Evolutionary conservation across 2,113 vertebrate species (phyloP), one percentile per base, ranked within the genome.

Genomic region (Ceratotherium simum): DNA sequence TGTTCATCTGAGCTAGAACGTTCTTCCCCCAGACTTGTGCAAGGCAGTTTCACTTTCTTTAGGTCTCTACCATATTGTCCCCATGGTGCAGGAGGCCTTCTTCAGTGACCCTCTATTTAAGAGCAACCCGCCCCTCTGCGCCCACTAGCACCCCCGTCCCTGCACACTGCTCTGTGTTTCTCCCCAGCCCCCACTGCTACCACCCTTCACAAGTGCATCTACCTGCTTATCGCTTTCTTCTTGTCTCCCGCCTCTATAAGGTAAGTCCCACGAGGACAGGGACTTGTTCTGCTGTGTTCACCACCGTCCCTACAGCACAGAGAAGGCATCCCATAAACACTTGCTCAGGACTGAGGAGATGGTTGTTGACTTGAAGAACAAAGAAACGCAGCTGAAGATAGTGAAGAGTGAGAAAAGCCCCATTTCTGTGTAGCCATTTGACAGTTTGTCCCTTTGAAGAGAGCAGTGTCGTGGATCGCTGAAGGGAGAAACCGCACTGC

Each of bases 141-240:
- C 11, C 3, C 23, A 42, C 21, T 12, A 13, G 75, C 64, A 39
- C 1, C 17, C 12, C 12, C 0, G 1, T 10, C 54, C 6, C 64
- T 39, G 11, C 8, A 13, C 56, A 31, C 12, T n/a, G 6, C 11
- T 46, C 65, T 58, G 33, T 42, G 33, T 58, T 46, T 12, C 51
- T 54, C 8, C 72, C 29, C n/a, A 21, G 14, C 29, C 48, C 31
- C 82, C 72, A 18, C 12, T 1, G 39, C 90, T 25, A 12, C 36
- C 31, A 36, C 31, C 21, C 21, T 72, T 62, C 39, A 48, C 67
- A 27, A n/a, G n/a, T 51, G 58, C 18, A 12, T 56, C 42, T 36
- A 33, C 80, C 51, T 23, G 31, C 65, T 82, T n/a, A n/a, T 3
- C 0, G 1, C 29, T 48, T 82, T 82, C 33, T 51, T 36, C 42